Percentiles rank a stretch among this genome's conserved stretches.
Evolutionary conservation across 2,113 vertebrate genomes (phyloP).

Genomic region (Himantopus leucocephalus): DNA sequence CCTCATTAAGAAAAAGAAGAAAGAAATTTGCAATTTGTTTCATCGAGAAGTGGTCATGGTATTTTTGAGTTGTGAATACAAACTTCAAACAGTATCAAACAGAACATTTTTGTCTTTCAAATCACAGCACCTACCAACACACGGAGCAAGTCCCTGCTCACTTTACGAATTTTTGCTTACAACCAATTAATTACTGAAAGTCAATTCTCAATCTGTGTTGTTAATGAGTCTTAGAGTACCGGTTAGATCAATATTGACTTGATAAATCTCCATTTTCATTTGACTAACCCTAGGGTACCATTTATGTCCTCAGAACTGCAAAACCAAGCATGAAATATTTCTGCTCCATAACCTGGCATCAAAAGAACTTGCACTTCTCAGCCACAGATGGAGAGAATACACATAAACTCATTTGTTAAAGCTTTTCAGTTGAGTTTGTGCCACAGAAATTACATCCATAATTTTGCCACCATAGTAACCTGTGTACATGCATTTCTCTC

Average conservation of each 20-base stretch:
- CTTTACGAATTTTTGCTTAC: conserved; percentile 27
- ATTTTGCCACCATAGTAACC: neutral
- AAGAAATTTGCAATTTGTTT: neutral
- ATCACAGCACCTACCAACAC: neutral
- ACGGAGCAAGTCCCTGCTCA: neutral
- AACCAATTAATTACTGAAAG: conserved; percentile 32
- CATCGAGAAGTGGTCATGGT: neutral
- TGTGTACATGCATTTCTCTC: neutral
- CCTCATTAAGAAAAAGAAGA: neutral
- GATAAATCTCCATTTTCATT: neutral
- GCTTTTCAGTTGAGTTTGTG: neutral
- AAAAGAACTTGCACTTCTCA: neutral
- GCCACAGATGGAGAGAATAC: neutral
- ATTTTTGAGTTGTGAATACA: neutral
- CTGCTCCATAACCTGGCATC: neutral
- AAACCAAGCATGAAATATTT: neutral
- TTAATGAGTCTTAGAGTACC: conserved; percentile 14
- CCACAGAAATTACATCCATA: neutral
- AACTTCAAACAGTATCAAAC: neutral
- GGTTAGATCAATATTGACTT: conserved; percentile 5
- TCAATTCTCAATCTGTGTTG: conserved; percentile 32
- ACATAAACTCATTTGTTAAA: neutral
- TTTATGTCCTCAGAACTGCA: neutral
- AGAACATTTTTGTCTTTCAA: neutral
- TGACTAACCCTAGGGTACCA: neutral